phyloP scores from a whole-genome alignment of 2,797 vertebrate species.

The Sebastes trivittatus region DNA sequence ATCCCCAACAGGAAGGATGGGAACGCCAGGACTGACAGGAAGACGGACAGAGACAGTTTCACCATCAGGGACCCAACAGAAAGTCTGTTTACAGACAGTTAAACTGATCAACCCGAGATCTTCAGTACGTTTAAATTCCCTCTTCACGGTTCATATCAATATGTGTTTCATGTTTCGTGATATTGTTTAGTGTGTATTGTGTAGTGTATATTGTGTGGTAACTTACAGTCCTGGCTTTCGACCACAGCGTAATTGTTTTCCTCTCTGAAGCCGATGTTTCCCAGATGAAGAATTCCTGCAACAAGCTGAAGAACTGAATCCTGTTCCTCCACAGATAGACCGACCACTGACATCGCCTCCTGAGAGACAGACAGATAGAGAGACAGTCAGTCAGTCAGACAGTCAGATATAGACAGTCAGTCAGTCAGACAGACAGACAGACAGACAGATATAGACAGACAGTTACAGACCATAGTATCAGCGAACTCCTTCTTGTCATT shows the following conservation, averaged over 20 bases:
- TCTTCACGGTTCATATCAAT: too few relatives aligned
- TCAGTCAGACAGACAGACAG: neutral
- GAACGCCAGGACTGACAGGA: constrained; percentile 83
- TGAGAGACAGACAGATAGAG: constrained; percentile 27
- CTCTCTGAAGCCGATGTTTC: constrained; percentile 86
- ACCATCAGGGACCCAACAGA: neutral
- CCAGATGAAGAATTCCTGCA: constrained; percentile 86
- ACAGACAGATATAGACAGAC: neutral
- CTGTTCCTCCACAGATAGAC: constrained; percentile 78
- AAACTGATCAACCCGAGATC: neutral
- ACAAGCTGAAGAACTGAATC: constrained; percentile 85
- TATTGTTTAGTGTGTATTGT: neutral
- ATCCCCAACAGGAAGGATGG: constrained; percentile 85
- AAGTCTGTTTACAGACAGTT: neutral
- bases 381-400: neutral
- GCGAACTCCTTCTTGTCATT: constrained; percentile 85
- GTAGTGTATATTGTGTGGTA: neutral
- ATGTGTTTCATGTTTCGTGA: neutral
- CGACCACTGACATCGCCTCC: constrained; percentile 85
- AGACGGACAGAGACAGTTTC: neutral
- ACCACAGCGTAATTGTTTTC: constrained; percentile 87
- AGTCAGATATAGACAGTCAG: neutral
- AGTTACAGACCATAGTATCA: constrained; percentile 80
- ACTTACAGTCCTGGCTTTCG: constrained; percentile 87
- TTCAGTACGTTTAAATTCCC: too few relatives aligned